Evolutionary conservation across 2,113 vertebrate genomes (phyloP), one percentile per base, ranked within the genome.

Genomic region (Rhinolophus ferrumequinum): DNA sequence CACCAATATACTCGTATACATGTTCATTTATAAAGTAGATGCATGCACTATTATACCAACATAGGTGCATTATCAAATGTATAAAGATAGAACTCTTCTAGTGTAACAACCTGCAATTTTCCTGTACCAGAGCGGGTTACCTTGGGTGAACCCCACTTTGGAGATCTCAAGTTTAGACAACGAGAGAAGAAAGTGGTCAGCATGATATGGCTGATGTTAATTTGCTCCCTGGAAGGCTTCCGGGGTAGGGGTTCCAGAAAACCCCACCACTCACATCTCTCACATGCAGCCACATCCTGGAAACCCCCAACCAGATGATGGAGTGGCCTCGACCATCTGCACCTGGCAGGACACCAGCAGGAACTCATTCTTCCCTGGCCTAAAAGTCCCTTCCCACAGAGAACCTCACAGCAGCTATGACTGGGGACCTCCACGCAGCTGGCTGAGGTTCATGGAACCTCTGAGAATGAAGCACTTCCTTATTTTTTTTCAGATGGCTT

Each of bases 1-100:
- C 47, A 22, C 3, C 0, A 2, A 62, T 0, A 8, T 16, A 54
- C 52, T 54, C 16, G 52, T 54, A 6, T 0, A 21, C 33, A 14
- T 24, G 52, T 67, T 88, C 73, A 66, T 19, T 66, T 41, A 30
- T 15, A n/a, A 79, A 88, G 35, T 0, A 21, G 82, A n/a, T 15
- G 2, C 22, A 7, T 5, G 14, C 0, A 7, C n/a, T 16, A 0
- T 41, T 58, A 15, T 2, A 16, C 81, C 44, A 18, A 38, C 38
- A 5, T 2, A 38, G n/a, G 44, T 15, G 60, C 9, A 4, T 41
- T 41, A 54, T 15, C 72, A 54, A 21, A 19, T 8, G 26, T 2
- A 33, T 7, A 33, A 77, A 35, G 26, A 35, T 0, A 41, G 21
- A 62, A 24, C 24, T 4, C 21, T 58, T 50, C 33, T 35, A 3